Evolutionary conservation across 2,797 vertebrate genomes (phyloP), one percentile per base, ranked within the genome.

Genomic region (Brachymystax lenok): DNA sequence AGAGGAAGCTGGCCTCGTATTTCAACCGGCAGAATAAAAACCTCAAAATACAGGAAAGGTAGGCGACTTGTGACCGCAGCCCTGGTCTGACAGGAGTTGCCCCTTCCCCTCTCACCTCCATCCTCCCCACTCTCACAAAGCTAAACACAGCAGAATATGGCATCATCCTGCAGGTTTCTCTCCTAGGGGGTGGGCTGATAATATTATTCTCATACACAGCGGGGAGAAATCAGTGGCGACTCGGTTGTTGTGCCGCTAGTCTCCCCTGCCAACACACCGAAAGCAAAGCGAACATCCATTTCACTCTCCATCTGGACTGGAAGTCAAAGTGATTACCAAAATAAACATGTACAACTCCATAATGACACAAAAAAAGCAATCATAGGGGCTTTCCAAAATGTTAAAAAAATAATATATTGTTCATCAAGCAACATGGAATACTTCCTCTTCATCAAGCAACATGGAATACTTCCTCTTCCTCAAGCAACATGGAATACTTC

Each of bases 201-300:
- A 88, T 91, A 92, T 92, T 92, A 91, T 92, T 93, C 91, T 85
- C 87, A 86, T 78, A 85, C 85, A 79, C 84, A 79, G n/a, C 3
- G 86, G 83, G 63, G 70, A 90, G 89, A 89, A 90, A 90, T 94
- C 92, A 93, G 88, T 88, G 77, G 90, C 74, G 74, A 88, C 90
- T 89, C 83, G 92, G 92, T 93, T 94, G 92, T 95, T 91, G 74
- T 8, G 74, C 79, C 71, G 80, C 78, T 27, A 68, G 81, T 75
- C 76, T 79, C 81, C 70, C 73, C 75, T 0, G 76, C 86, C 88
- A 74, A 86, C 89, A 88, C 89, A 89, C 88, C 74, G 71, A 75
- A 77, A 85, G 80, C 79, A 85, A 87, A 90, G 88, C 84, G 50
- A 73, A 79, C 82, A n/a, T 82, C 74, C 30, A 81, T 82, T 83